Conservation (phyloP, 2,888 invertebrate species). For the Rapana venosa region DNA sequence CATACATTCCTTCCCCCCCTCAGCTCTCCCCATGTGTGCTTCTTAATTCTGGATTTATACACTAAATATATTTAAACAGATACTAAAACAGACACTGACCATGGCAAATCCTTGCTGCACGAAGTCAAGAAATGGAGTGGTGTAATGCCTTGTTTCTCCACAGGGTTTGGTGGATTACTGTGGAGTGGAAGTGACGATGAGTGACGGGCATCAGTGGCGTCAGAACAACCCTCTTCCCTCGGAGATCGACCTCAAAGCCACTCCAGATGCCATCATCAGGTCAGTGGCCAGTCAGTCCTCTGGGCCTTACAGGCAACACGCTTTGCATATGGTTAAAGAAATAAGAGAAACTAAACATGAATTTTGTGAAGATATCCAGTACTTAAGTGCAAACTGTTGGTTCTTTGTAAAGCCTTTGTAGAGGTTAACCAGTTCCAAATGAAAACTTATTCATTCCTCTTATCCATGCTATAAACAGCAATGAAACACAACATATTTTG, state of each 20-base stretch:
- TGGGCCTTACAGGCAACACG: not conserved
- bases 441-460: no score
- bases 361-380: not conserved
- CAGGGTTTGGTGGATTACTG: conserved; percentile 85
- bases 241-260: conserved; percentile 40
- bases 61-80: no score
- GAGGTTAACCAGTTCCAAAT: no score
- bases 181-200: conserved; percentile 85
- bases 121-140: no score
- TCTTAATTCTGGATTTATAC: no score
- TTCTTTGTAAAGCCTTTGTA: not conserved
- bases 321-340: no score
- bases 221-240: conserved; percentile 43
- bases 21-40: no score
- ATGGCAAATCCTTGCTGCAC: no score
- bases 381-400: not conserved
- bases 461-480: no score
- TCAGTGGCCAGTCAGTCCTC: conserved; percentile 5
- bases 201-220: conserved; percentile 75
- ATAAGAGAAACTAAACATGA: not conserved
- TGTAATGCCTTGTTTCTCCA: not conserved
- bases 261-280: conserved; percentile 15
- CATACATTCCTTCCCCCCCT: no score
- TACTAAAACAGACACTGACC: no score
- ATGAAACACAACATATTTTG: no score